phyloP scores from a whole-genome alignment of 1,140 invertebrate genomes.

The Trichomalopsis sarcophagae region DNA sequence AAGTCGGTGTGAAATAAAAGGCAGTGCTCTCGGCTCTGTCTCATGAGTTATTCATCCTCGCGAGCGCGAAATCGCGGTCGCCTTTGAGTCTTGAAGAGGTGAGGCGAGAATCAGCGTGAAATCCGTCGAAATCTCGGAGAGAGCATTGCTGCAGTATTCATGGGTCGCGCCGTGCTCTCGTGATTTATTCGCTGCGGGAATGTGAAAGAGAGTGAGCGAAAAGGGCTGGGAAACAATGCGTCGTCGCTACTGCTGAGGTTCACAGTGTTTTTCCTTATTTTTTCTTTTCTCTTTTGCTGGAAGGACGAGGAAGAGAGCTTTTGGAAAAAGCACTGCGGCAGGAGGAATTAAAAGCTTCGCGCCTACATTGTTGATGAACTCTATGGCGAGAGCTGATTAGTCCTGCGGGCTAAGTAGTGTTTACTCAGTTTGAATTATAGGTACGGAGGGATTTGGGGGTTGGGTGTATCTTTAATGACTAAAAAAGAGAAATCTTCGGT shows the following conservation, averaged over 20 bases:
- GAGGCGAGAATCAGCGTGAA: constrained; percentile 58
- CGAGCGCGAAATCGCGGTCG: constrained; percentile 54
- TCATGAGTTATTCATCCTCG: constrained; percentile 65
- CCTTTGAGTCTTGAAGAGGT: constrained; percentile 39
- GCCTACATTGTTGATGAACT: neutral
- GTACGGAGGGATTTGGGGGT: neutral
- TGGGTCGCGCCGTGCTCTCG: constrained; percentile 26
- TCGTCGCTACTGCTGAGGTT: neutral
- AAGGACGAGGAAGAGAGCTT: neutral
- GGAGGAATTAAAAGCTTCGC: neutral
- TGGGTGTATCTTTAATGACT: neutral
- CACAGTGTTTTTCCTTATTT: no score
- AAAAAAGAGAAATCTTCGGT: no score
- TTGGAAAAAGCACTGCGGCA: neutral
- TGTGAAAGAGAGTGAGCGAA: neutral
- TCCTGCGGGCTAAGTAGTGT: neutral
- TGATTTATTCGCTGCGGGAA: constrained; percentile 49
- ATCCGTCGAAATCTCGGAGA: constrained; percentile 59
- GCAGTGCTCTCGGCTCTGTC: neutral
- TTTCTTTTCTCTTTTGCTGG: no score
- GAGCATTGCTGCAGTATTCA: constrained; percentile 50
- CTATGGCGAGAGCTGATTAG: neutral
- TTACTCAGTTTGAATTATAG: neutral
- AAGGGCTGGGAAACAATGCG: constrained; percentile 11
- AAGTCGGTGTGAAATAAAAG: neutral